phyloP scores from a whole-genome alignment of 2,888 invertebrate genomes.

The Smittia sp. region DNA sequence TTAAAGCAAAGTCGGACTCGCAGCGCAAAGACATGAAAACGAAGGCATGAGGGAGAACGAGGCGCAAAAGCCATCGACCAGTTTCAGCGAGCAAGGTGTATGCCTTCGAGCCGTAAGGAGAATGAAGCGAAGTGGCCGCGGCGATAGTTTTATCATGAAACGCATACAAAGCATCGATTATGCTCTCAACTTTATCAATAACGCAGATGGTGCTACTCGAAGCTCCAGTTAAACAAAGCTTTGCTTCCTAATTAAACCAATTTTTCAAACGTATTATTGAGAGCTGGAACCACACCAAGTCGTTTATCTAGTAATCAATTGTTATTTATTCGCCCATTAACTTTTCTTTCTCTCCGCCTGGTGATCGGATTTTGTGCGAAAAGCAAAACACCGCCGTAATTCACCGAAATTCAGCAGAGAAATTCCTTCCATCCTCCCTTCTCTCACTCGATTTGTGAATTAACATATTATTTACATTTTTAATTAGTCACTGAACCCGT shows the following conservation, averaged over 20 bases:
- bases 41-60: not conserved
- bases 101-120: slow-evolving; percentile 28
- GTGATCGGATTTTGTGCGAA: not conserved
- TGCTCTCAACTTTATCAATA: too few species aligned
- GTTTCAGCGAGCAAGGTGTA: slow-evolving; percentile 37
- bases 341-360: not conserved
- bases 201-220: too few species aligned
- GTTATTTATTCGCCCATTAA: not conserved
- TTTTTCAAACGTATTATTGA: too few species aligned
- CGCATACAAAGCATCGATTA: not conserved
- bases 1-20: not conserved
- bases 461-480: slow-evolving; percentile 43
- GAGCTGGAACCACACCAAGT: too few species aligned
- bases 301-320: too few species aligned
- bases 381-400: not conserved
- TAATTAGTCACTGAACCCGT: slow-evolving; percentile 43
- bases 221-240: too few species aligned
- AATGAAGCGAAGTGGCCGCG: not conserved
- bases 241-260: too few species aligned
- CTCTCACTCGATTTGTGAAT: slow-evolving; percentile 39
- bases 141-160: not conserved
- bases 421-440: not conserved
- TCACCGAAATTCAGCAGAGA: not conserved
- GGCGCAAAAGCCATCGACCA: slow-evolving; percentile 41
- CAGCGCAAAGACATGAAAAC: slow-evolving; percentile 17